phyloP scores from a whole-genome alignment of 1,140 invertebrate genomes.

The Drosophila equinoxialis region DNA sequence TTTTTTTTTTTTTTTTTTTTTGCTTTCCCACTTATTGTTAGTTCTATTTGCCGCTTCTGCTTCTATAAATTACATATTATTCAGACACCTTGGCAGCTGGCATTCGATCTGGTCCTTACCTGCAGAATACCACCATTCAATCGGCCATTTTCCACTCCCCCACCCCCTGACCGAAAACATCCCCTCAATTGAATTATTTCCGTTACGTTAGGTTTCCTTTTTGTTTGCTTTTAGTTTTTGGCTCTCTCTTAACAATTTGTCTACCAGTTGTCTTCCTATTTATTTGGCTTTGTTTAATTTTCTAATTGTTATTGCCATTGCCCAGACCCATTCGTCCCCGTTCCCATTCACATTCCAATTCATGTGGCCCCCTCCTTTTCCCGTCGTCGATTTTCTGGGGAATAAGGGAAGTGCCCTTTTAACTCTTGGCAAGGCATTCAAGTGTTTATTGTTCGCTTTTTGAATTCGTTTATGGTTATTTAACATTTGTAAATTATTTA shows the following conservation, averaged over 20 bases:
- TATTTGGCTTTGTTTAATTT: slow-evolving; percentile 52
- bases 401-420: slow-evolving; percentile 38
- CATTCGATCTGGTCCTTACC: slow-evolving; percentile 26
- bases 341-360: slow-evolving; percentile 13
- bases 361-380: no score
- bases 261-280: slow-evolving; percentile 14
- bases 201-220: not conserved
- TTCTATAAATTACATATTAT: slow-evolving; percentile 50
- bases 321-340: not conserved
- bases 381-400: not conserved
- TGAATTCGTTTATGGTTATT: slow-evolving; percentile 12
- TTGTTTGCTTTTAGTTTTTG: slow-evolving; percentile 28
- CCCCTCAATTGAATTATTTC: slow-evolving; percentile 10
- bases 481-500: slow-evolving; percentile 15
- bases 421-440: slow-evolving; percentile 51
- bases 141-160: not conserved
- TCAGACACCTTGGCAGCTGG: slow-evolving; percentile 47
- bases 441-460: slow-evolving; percentile 11
- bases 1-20: slow-evolving; percentile 30
- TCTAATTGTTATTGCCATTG: slow-evolving; percentile 36
- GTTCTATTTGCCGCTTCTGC: slow-evolving; percentile 2
- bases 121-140: not conserved
- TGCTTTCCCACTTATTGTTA: slow-evolving; percentile 26
- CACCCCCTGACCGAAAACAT: not conserved
- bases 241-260: slow-evolving; percentile 36